These are phyloP conservation scores for Gopherus flavomarginatus DNA, from an alignment of 2,113 vertebrate genomes.

Conservation along the genomic window DNA sequence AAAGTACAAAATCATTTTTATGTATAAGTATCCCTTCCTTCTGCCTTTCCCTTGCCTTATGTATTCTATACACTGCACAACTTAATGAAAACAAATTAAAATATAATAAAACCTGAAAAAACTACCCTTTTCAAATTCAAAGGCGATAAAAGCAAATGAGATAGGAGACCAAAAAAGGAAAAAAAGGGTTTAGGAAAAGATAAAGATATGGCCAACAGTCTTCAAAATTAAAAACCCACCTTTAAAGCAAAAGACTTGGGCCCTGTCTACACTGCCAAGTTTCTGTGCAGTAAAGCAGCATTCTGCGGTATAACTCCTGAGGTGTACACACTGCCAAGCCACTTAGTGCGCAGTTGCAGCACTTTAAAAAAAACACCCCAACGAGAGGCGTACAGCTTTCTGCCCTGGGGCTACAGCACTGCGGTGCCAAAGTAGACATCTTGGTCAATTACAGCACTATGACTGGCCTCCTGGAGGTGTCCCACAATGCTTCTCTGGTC, in stretches of 20 bases:
- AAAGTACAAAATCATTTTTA: neutral
- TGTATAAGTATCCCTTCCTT: neutral
- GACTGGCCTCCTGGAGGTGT: too few relatives aligned
- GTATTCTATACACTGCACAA: neutral
- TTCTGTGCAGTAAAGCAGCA: too few relatives aligned
- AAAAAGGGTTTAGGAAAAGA: neutral
- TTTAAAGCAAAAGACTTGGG: neutral
- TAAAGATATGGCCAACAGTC: neutral
- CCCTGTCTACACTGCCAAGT: too few relatives aligned
- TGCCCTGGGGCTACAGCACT: too few relatives aligned
- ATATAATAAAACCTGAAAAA: neutral
- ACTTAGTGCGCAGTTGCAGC: too few relatives aligned
- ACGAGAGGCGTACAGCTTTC: too few relatives aligned
- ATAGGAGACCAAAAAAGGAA: neutral
- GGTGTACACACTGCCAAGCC: too few relatives aligned
- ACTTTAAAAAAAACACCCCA: too few relatives aligned
- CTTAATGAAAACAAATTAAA: neutral
- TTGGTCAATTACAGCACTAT: too few relatives aligned
- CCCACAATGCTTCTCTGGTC: too few relatives aligned
- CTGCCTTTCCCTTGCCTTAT: neutral
- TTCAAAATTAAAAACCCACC: neutral
- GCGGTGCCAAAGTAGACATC: too few relatives aligned
- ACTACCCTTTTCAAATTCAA: neutral
- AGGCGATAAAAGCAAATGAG: neutral
- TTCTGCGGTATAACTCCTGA: too few relatives aligned